Evolutionary conservation across 2,113 vertebrate species (phyloP).

Genomic region (Alectura lathami): DNA sequence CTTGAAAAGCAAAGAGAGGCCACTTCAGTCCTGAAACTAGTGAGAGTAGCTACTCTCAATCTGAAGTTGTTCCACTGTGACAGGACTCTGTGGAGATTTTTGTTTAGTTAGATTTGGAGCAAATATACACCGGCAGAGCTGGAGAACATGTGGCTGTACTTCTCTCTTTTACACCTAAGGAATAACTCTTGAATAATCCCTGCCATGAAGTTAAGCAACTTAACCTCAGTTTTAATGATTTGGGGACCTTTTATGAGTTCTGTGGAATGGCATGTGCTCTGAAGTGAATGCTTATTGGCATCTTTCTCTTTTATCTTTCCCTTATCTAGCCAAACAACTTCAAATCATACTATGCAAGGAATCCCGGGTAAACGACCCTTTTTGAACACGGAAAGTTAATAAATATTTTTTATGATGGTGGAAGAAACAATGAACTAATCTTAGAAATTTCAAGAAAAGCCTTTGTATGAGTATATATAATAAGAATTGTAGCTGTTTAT

Average conservation of each 20-base stretch:
- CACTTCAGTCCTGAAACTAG: neutral
- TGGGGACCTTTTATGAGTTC: neutral
- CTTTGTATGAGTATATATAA: neutral
- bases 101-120: neutral
- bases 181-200: neutral
- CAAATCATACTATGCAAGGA: neutral
- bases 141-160: neutral
- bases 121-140: neutral
- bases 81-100: neutral
- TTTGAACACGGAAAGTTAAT: constrained; percentile 21
- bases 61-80: neutral
- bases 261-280: neutral
- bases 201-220: neutral
- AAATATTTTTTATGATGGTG: constrained; percentile 39
- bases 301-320: neutral
- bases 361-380: neutral
- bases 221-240: neutral
- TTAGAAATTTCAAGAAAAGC: constrained; percentile 28
- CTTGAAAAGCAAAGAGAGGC: neutral
- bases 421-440: constrained; percentile 51
- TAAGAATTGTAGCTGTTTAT: constrained; percentile 4
- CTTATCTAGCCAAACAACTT: constrained; percentile 7
- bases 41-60: neutral
- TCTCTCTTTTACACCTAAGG: neutral
- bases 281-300: neutral